Conservation (phyloP, 2,888 invertebrate species). For the Lycia hirtaria region DNA sequence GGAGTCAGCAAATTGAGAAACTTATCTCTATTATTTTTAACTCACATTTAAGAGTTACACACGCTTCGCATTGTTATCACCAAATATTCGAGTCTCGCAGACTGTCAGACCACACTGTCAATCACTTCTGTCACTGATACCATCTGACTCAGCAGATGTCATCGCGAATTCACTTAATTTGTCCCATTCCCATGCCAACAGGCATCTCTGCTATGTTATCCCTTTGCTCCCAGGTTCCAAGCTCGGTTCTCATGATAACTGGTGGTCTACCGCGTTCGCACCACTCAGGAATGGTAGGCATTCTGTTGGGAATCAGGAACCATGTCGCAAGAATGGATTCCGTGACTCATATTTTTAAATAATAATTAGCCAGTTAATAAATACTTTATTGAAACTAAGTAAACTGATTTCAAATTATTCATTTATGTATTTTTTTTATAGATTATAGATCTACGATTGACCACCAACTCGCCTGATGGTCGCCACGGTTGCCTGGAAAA, state of each 20-base stretch:
- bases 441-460: too few relatives aligned
- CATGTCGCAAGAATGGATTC: slow-evolving; percentile 17
- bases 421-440: too few relatives aligned
- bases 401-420: neutral
- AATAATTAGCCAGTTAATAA: neutral
- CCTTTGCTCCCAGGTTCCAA: slow-evolving; percentile 3
- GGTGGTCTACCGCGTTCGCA: slow-evolving; percentile 62
- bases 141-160: slow-evolving; percentile 25
- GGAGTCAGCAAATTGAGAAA: too few relatives aligned
- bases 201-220: slow-evolving; percentile 63
- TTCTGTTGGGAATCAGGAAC: slow-evolving; percentile 44
- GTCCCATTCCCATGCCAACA: slow-evolving; percentile 71
- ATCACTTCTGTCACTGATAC: slow-evolving; percentile 31
- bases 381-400: neutral
- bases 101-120: slow-evolving; percentile 28
- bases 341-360: slow-evolving; percentile 14
- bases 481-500: too few relatives aligned
- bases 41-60: too few relatives aligned
- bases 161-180: slow-evolving; percentile 60
- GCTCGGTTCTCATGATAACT: slow-evolving; percentile 59
- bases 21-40: too few relatives aligned
- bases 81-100: slow-evolving; percentile 31
- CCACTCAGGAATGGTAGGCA: slow-evolving; percentile 50
- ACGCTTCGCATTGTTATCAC: neutral
- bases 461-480: too few relatives aligned